Percentiles rank a stretch among this genome's conserved stretches.
These are phyloP conservation scores for Agriopis leucophaearia DNA, from an alignment of 2,888 invertebrate species.

Conservation along the genomic window DNA sequence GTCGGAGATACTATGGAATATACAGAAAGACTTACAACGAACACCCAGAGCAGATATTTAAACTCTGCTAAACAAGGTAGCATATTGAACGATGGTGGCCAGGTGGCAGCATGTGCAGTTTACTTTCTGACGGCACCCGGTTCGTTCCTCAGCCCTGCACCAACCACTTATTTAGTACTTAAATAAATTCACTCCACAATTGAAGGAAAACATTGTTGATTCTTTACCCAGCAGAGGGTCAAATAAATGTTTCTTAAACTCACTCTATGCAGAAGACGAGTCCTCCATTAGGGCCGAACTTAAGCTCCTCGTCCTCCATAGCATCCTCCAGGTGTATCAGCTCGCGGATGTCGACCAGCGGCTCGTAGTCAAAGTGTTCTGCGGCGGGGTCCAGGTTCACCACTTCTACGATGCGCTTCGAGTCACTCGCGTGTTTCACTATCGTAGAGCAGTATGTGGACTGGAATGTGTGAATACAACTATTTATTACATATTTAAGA, in stretches of 20 bases:
- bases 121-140: too few species aligned
- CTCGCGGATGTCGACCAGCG: conserved; percentile 94
- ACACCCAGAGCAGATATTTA: too few species aligned
- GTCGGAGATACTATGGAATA: too few species aligned
- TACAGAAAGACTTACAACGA: too few species aligned
- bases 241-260: conserved; percentile 54
- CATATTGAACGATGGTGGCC: too few species aligned
- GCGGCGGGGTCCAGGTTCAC: conserved; percentile 99
- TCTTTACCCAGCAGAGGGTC: too few species aligned
- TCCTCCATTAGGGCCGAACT: conserved; percentile 99
- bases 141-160: too few species aligned
- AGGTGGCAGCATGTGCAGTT: too few species aligned
- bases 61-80: too few species aligned
- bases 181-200: too few species aligned
- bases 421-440: conserved; percentile 93
- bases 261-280: conserved; percentile 97
- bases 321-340: conserved; percentile 97
- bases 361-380: conserved; percentile 97
- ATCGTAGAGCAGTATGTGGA: conserved; percentile 97
- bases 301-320: conserved; percentile 97
- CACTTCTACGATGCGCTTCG: conserved; percentile 92
- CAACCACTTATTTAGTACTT: too few species aligned
- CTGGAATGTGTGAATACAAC: conserved; percentile 78
- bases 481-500: background rate
- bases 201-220: too few species aligned